phyloP scores from a whole-genome alignment of 2,113 vertebrate genomes.

The Ailuropoda melanoleuca region DNA sequence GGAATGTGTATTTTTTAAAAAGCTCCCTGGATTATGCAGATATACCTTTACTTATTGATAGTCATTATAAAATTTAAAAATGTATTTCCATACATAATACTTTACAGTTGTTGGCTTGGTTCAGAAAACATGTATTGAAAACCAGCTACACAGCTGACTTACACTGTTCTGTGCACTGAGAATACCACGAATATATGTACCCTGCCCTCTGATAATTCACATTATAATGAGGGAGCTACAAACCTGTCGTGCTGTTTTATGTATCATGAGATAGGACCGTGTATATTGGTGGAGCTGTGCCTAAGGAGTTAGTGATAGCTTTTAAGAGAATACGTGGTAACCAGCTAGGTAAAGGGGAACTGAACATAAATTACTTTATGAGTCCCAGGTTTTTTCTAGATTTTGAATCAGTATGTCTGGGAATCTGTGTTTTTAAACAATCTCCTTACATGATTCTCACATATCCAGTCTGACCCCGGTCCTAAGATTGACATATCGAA shows the following conservation, averaged over 20 bases:
- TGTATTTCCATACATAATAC: background rate
- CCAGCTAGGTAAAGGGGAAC: background rate
- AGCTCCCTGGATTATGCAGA: background rate
- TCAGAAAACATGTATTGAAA: background rate
- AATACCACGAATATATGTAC: background rate
- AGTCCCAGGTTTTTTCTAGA: background rate
- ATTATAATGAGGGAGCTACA: background rate
- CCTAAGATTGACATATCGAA: background rate
- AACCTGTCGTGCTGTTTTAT: background rate
- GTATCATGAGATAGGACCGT: background rate
- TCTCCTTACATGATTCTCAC: background rate
- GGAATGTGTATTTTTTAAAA: background rate
- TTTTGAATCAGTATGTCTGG: background rate
- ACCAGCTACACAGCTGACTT: background rate
- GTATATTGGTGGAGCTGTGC: background rate
- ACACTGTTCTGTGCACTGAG: background rate
- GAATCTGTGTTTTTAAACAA: background rate
- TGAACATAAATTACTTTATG: background rate
- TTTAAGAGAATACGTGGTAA: background rate
- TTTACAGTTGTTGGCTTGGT: background rate
- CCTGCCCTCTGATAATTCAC: background rate
- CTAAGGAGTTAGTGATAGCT: background rate
- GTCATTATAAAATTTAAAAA: background rate
- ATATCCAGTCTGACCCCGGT: background rate
- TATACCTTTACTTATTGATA: background rate